Evolutionary conservation across 2,797 vertebrate genomes (phyloP).

Genomic region (Pyrocephalus nanus): DNA sequence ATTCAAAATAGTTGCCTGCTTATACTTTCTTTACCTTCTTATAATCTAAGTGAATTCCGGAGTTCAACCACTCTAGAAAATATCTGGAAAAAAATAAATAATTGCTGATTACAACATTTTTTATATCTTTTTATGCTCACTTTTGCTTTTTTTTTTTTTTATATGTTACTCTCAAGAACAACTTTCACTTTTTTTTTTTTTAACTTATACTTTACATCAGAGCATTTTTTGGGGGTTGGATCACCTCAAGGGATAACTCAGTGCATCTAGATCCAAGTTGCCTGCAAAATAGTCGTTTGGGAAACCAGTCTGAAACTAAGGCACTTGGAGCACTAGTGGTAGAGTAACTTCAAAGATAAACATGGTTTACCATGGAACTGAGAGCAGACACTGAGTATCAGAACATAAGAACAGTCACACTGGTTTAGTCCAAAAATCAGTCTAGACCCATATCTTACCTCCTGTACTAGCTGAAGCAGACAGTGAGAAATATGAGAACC

Average conservation of each 20-base stretch:
- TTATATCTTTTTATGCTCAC: background rate
- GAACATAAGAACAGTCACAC: background rate
- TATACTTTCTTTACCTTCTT: background rate
- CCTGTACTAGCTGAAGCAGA: background rate
- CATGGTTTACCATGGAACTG: background rate
- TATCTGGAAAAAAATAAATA: background rate
- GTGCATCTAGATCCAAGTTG: background rate
- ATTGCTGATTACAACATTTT: background rate
- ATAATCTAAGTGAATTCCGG: background rate
- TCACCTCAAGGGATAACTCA: background rate
- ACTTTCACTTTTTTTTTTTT: background rate
- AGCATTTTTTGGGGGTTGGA: background rate
- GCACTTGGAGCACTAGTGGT: background rate
- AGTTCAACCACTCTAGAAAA: background rate
- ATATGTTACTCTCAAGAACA: fast-evolving
- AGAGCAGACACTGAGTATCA: background rate
- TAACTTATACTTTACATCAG: background rate
- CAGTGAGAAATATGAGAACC: background rate
- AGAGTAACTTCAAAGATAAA: background rate
- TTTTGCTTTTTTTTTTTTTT: background rate
- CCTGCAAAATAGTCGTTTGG: background rate
- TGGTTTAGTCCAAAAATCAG: background rate
- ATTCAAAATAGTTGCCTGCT: background rate
- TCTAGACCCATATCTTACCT: background rate
- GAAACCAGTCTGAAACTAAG: background rate